Evolutionary conservation across 2,888 invertebrate species (phyloP), one percentile per base, ranked within the genome.

Genomic region (Atherix ibis): DNA sequence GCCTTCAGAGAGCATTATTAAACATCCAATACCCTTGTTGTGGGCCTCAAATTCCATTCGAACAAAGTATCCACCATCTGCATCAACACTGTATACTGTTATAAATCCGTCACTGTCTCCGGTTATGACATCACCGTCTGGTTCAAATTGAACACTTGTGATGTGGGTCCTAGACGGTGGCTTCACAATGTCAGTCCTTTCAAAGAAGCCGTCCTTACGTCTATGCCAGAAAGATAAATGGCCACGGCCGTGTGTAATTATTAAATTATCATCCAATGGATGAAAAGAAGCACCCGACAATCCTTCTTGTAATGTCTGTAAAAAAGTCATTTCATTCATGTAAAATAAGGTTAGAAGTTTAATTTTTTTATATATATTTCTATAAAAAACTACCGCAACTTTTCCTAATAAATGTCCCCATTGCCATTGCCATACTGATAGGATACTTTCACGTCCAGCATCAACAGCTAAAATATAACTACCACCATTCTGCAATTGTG

Each of bases 391-490:
- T 66, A 91, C 91, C 44, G 88, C 85, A 33, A 91, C 88, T 76
- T 88, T 87, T 37, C 89, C 89, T 6, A 91, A 68, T n/a, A 89
- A 65, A 59, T 84, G 81, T 33, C 87, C 85, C 78, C 88, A 87
- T 51, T 87, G 84, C 91, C 91, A 91, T 49, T 91, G 87, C 91
- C 91, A 92, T 1, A 92, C 85, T 0, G 87, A 87, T 3, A 91
- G 66, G 41, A 88, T 84, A 51, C 89, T 84, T 56, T 89, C 88
- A 31, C 83, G 70, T 1, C 88, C 85, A 4, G 80, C 82, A 53
- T 92, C 91, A 18, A 91, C 81, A 0, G 85, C 88, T 45, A 91
- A 56, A 28, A 92, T 81, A 56, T 87, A 87, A 53, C 83, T 85
- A 12, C 89, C 91, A 2, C 85, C 82, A 50, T 87, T 87, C 88